A percentile compares a stretch with the other conserved stretches of the same genome.
These are phyloP conservation scores for Neelides sp. DNA, from an alignment of 1,140 invertebrate species.

Conservation along the genomic window DNA sequence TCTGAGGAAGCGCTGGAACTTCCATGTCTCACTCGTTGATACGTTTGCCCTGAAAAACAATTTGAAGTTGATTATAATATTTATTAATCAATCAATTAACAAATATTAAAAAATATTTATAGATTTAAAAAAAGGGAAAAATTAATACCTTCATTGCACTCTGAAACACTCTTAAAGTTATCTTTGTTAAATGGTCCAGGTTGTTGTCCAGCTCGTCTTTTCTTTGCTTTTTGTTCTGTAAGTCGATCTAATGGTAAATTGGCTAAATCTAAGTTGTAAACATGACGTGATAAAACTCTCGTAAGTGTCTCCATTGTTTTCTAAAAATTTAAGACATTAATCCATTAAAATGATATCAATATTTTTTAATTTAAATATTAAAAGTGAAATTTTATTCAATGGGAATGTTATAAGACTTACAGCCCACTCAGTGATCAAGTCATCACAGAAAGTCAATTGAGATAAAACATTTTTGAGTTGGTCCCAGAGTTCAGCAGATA, in stretches of 20 bases:
- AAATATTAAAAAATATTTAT: background rate
- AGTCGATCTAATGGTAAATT: slow-evolving; percentile 75
- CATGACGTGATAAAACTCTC: slow-evolving; percentile 76
- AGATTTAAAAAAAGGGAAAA: slow-evolving; percentile 1
- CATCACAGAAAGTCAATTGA: slow-evolving; percentile 83
- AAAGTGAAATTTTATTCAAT: background rate
- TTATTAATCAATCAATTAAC: no score
- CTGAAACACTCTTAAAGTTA: slow-evolving; percentile 11
- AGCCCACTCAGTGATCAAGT: slow-evolving; percentile 90
- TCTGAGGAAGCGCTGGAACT: slow-evolving; percentile 19
- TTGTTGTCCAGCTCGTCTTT: slow-evolving; percentile 42
- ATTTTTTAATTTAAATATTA: background rate
- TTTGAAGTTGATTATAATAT: no score
- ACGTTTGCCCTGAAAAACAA: background rate
- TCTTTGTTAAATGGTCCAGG: slow-evolving; percentile 16
- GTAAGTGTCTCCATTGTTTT: slow-evolving; percentile 95
- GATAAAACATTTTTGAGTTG: slow-evolving; percentile 78
- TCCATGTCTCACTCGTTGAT: slow-evolving; percentile 13
- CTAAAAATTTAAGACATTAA: slow-evolving; percentile 39
- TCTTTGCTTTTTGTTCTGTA: slow-evolving; percentile 68
- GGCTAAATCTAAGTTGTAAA: slow-evolving; percentile 80
- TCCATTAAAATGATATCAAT: background rate
- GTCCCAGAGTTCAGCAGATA: slow-evolving; percentile 81
- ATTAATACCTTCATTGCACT: slow-evolving; percentile 6
- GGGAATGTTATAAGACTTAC: slow-evolving; percentile 43